Evolutionary conservation across 1,140 invertebrate genomes (phyloP), one percentile per base, ranked within the genome.

Genomic region (Pseudachorutes palmiensis): DNA sequence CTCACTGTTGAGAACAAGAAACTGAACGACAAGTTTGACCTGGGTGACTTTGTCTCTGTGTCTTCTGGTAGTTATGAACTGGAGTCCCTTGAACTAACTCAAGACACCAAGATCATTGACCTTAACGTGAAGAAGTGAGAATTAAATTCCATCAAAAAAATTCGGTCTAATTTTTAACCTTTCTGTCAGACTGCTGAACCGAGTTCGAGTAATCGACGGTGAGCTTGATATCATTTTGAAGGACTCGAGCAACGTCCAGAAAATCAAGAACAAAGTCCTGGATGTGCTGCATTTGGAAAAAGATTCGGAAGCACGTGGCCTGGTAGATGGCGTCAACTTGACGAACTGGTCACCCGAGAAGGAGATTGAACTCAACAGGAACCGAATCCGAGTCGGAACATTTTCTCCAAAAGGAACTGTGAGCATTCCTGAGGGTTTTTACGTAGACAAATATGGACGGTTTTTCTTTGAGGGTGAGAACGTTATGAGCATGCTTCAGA

Each of bases 161-260:
- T 63, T 48, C 32, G 36, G 14, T 30, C 29, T 24, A 28, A 3
- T 41, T 30, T n/a, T n/a, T n/a, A n/a, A n/a, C n/a, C n/a, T n/a
- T n/a, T n/a, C n/a, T n/a, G n/a, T n/a, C n/a, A n/a, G n/a, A n/a
- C n/a, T n/a, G n/a, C n/a, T n/a, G n/a, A n/a, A n/a, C n/a, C n/a
- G n/a, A n/a, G n/a, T n/a, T n/a, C n/a, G n/a, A n/a, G n/a, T n/a
- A n/a, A n/a, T 41, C 3, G 30, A 41, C 24, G 51, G 51, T 3
- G 33, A 48, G 19, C 45, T 63, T n/a, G 41, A 63, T 28, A 14
- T 63, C 3, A 32, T 63, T 41, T 36, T 63, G 5, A 63, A 45
- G 31, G 2, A 32, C 14, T 41, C 32, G 3, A 19, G 9, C 14
- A 63, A 63, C 3, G 2, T 41, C 9, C 61, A 63, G 45, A 32